Evolutionary conservation across 2,888 invertebrate species (phyloP), one percentile per base, ranked within the genome.

Genomic region (Mesochorus sp.): DNA sequence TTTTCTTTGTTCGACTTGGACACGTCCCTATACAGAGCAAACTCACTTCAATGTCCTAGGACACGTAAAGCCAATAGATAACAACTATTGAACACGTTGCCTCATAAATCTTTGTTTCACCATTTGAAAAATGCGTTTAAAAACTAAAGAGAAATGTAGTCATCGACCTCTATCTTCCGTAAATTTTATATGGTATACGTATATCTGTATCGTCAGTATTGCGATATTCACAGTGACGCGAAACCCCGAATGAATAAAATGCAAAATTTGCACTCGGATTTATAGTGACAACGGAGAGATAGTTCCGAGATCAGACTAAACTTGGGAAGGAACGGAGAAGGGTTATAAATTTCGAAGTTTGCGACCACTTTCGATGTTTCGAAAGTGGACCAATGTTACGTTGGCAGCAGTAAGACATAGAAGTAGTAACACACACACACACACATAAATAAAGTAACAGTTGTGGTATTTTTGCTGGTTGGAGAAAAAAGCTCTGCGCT

Each of bases 271-370:
- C 26, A 12, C 70, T 49, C 31, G 57, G 51, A 78, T 70, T 78
- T 74, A 74, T 78, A 51, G 78, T 53, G n/a, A 31, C 31, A 26
- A 19, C 34, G 19, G 24, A 26, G 24, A 42, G 39, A 47, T 73
- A 47, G 19, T 31, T 37, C 31, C 68, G 57, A 42, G 64, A 77
- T 77, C 67, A 62, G 64, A 68, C 39, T 51, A 24, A 59, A 68
- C 37, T 57, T 59, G 64, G 51, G 57, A 31, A 12, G 19, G 44
- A 24, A 51, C 42, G 59, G 47, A 49, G 31, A 39, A 55, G 49
- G 44, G 78, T 59, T 61, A 74, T 78, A 70, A 78, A 78, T 78
- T 66, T 53, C 19, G 24, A 71, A 78, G 74, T 74, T 78, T 71
- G 70, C 37, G 70, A 74, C 47, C 78, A 71, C 62, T 66, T 57